Evolutionary conservation across 1,140 invertebrate genomes (phyloP).

Genomic region (Apis cerana): DNA sequence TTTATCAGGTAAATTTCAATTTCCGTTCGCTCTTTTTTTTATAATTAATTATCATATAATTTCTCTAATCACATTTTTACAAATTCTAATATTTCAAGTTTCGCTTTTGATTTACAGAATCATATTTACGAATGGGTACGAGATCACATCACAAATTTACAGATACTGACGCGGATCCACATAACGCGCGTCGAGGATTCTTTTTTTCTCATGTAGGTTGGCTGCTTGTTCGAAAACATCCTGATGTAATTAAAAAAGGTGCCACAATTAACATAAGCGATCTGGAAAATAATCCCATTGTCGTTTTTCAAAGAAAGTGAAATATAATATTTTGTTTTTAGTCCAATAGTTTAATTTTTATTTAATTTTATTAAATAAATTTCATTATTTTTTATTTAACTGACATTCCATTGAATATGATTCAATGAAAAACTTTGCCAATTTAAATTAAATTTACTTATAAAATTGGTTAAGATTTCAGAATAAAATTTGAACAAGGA

Average conservation of each 20-base stretch:
- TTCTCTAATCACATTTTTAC: background rate
- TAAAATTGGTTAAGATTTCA: no score
- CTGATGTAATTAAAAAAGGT: constrained; percentile 91
- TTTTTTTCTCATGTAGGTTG: constrained; percentile 97
- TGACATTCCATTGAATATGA: no score
- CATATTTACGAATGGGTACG: constrained; percentile 89
- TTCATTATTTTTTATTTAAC: no score
- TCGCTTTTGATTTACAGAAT: constrained; percentile 77
- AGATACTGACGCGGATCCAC: constrained; percentile 95
- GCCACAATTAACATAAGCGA: constrained; percentile 91
- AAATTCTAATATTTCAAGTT: background rate
- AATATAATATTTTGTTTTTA: background rate
- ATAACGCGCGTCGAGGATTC: constrained; percentile 92
- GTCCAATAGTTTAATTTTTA: no score
- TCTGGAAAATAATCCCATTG: constrained; percentile 87
- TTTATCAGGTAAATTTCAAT: constrained; percentile 87
- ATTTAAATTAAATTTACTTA: no score
- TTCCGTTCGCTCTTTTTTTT: no score
- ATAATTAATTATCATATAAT: no score
- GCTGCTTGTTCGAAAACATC: constrained; percentile 93
- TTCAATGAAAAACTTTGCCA: no score
- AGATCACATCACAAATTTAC: constrained; percentile 97
- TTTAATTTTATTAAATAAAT: no score
- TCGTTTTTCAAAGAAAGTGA: constrained; percentile 85
- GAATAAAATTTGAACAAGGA: no score